Evolutionary conservation across 2,888 invertebrate species (phyloP).

Genomic region (Anagyrus pseudococci): DNA sequence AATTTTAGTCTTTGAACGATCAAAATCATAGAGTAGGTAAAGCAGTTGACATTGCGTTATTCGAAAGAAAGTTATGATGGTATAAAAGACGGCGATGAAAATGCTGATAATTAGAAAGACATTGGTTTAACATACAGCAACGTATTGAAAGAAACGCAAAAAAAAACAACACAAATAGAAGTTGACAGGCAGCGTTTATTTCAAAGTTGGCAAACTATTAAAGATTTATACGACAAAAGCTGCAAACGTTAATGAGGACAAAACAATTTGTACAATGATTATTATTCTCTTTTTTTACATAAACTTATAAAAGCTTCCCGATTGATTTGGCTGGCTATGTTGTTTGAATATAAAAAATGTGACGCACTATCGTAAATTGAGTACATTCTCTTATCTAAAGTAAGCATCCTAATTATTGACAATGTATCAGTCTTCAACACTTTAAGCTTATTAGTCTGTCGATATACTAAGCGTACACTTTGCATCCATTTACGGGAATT

Average conservation of each 20-base stretch:
- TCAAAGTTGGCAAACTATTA: slow-evolving; percentile 11
- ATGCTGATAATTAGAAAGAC: slow-evolving; percentile 16
- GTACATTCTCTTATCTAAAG: slow-evolving; percentile 25
- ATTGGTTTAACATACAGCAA: slow-evolving; percentile 18
- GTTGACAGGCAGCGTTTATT: slow-evolving; percentile 4
- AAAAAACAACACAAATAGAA: slow-evolving; percentile 1
- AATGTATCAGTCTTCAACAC: slow-evolving; percentile 12
- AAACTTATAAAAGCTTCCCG: slow-evolving; percentile 18
- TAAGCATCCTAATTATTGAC: slow-evolving; percentile 31
- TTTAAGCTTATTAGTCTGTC: too few species aligned
- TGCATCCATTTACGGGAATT: too few species aligned
- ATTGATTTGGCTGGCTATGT: slow-evolving; percentile 16
- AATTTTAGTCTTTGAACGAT: background rate
- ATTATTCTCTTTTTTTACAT: too few species aligned
- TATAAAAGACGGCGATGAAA: background rate
- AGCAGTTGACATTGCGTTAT: slow-evolving; percentile 18
- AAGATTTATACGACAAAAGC: slow-evolving; percentile 15
- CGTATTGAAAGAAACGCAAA: slow-evolving; percentile 7
- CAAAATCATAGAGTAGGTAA: slow-evolving; percentile 25
- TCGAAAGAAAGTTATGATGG: slow-evolving; percentile 18
- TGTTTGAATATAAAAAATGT: slow-evolving; percentile 17
- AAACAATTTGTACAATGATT: slow-evolving; percentile 9
- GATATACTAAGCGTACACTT: too few species aligned
- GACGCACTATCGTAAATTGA: slow-evolving; percentile 27
- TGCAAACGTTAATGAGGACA: slow-evolving; percentile 14